Evolutionary conservation across 2,888 invertebrate genomes (phyloP).

Genomic region (Norana najaformis): DNA sequence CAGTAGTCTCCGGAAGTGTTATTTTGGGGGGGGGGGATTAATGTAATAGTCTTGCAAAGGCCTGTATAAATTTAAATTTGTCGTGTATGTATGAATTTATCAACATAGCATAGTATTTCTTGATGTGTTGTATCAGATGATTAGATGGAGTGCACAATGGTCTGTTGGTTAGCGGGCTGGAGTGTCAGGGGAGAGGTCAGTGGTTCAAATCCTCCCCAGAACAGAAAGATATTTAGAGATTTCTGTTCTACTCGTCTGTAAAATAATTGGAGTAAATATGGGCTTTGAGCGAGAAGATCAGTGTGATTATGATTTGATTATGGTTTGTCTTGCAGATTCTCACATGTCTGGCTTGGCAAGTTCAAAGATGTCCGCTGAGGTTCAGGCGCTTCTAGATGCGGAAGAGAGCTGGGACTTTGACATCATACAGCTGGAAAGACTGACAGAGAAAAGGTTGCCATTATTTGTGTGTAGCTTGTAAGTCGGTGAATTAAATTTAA

Average conservation of each 20-base stretch:
- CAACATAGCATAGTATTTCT: no score
- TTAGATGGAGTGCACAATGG: no score
- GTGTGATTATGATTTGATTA: neutral
- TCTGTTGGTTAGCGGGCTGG: no score
- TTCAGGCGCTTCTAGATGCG: conserved; percentile 70
- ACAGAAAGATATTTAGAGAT: no score
- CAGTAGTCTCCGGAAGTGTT: no score
- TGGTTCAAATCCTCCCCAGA: no score
- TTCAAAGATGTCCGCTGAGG: conserved; percentile 36
- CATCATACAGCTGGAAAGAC: conserved; percentile 85
- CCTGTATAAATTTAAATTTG: no score
- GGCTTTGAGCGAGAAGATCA: neutral
- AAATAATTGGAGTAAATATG: neutral
- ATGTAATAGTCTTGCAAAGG: no score
- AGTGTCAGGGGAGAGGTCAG: no score
- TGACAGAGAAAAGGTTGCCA: conserved; percentile 66
- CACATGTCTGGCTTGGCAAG: neutral
- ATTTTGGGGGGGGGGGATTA: no score
- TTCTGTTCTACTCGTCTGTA: neutral
- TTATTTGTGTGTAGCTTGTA: neutral
- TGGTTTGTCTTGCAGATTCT: neutral
- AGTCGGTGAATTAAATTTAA: neutral
- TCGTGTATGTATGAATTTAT: no score
- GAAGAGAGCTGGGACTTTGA: conserved; percentile 90
- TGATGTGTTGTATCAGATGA: no score